Percentiles rank a stretch among this genome's conserved stretches.
These are phyloP conservation scores for Drosophila oshimai DNA, from an alignment of 1,140 invertebrate species.

Conservation along the genomic window DNA sequence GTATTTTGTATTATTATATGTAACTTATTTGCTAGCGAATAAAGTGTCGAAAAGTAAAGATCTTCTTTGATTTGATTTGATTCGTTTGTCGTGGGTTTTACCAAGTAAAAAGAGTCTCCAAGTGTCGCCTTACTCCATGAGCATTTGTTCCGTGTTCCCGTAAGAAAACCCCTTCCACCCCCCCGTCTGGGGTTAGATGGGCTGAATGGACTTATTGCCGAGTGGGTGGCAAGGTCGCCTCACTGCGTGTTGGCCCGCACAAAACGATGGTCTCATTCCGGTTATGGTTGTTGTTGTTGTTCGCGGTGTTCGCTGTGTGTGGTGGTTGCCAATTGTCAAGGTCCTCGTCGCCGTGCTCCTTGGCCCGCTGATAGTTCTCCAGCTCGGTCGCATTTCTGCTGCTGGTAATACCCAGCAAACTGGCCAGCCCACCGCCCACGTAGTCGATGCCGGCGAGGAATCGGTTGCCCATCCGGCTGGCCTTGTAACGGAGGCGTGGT, in stretches of 20 bases:
- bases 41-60: slow-evolving; percentile 66
- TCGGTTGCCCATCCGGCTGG: slow-evolving; percentile 86
- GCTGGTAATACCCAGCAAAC: slow-evolving; percentile 94
- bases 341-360: slow-evolving; percentile 83
- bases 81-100: neutral
- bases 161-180: neutral
- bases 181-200: neutral
- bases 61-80: neutral
- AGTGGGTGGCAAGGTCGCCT: slow-evolving; percentile 29
- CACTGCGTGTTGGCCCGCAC: slow-evolving; percentile 40
- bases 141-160: neutral
- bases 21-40: slow-evolving; percentile 74
- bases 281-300: slow-evolving; percentile 22
- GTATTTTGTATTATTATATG: slow-evolving; percentile 34
- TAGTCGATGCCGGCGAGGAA: slow-evolving; percentile 91
- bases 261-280: slow-evolving; percentile 39
- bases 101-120: slow-evolving; percentile 11
- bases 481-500: slow-evolving; percentile 89
- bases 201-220: slow-evolving; percentile 38
- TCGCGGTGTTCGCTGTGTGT: neutral
- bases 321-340: slow-evolving; percentile 77
- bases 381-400: slow-evolving; percentile 96
- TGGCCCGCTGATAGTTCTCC: slow-evolving; percentile 87
- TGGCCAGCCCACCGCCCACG: slow-evolving; percentile 91
- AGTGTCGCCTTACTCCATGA: slow-evolving; percentile 14